Base-by-base conservation (phyloP, 2,113 vertebrate species). In the Callorhinus ursinus region DNA sequence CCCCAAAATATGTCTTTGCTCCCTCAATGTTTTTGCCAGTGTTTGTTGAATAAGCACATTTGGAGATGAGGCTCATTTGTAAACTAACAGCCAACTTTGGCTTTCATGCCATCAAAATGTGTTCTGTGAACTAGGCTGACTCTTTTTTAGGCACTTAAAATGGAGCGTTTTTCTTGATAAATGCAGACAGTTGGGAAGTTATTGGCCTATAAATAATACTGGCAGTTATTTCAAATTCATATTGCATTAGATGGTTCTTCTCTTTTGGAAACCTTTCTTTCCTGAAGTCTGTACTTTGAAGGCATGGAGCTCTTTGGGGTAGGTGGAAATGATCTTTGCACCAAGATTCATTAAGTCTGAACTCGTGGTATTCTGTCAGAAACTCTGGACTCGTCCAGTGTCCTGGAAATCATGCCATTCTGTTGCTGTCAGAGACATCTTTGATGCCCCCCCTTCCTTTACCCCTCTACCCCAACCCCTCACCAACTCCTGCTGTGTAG, bases 91-190 rank as follows among this genome's bases (percentile, higher is more conserved):
- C 79, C 63, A 16, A 71, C 36, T 92, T 63, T 84, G 46, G 33
- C 53, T 96, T 94, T 88, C 39, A 59, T 42, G 36, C 57, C 86
- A 76, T 63, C 59, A 28, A 71, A 86, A 57, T 77, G 84, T 93
- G 36, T 93, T 71, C 21, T 95, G 39, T 92, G 85, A 96, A 76
- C 46, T 77, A 85, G 59, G n/a, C 59, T 94, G 63, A 57, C 26
- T 94, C 33, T 80, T 95, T 86, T 82, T 77, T 67, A 87, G 81
- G 55, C 49, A 92, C 88, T 74, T 94, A 90, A 88, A 90, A 93
- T 76, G 77, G 33, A 57, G 55, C 16, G 67, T 85, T 71, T 97
- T 93, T 93, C 63, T 83, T 93, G 79, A 76, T 97, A 92, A 72
- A 61, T 79, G 49, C 24, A 87, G 55, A 69, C 42, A 81, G 57